Base-by-base conservation (phyloP, 1,140 invertebrate genomes). In the Drosophila murphyi region DNA sequence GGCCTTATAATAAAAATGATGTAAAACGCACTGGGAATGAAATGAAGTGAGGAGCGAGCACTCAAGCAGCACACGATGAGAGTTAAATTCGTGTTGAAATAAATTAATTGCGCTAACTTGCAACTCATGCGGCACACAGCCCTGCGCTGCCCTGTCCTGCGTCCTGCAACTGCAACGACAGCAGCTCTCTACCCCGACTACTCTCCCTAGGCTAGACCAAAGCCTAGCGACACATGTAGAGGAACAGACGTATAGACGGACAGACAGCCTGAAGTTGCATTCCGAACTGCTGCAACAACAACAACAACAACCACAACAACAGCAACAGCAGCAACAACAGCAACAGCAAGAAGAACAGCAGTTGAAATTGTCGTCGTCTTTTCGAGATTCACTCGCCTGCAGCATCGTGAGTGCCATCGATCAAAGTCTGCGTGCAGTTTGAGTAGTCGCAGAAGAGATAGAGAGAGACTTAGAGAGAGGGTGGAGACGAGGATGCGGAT, bases 21-120 rank as follows among this genome's bases (percentile, higher is more conserved):
- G 78, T 83, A 80, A 83, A 83, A 83, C 68, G 80, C 76, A 76
- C 57, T 56, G 69, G 73, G 61, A 75, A 63, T 20, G 65, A 34
- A 55, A 54, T 76, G 64, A 61, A 67, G 76, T 62, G 70, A 63
- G 83, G 77, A 64, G 81, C 55, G 63, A 59, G 65, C 65, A 73
- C 65, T 79, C 63, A 79, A 73, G 71, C 78, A 75, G 57, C 69
- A 80, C 54, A 80, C 61, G 86, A 89, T 89, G 86, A 89, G 85
- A 89, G 85, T 81, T 90, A 89, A 89, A 89, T 90, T 89, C 85
- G 85, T 89, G 85, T 89, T 89, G 85, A 89, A 89, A 89, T 89
- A 89, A 89, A 89, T 89, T 89, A 89, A 89, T 89, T 89, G 85
- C 85, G 85, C 85, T 89, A 89, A 89, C 85, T 89, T 89, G 85